Conservation (phyloP, 2,797 vertebrate genomes). For the Thripadectes ignobilis region DNA sequence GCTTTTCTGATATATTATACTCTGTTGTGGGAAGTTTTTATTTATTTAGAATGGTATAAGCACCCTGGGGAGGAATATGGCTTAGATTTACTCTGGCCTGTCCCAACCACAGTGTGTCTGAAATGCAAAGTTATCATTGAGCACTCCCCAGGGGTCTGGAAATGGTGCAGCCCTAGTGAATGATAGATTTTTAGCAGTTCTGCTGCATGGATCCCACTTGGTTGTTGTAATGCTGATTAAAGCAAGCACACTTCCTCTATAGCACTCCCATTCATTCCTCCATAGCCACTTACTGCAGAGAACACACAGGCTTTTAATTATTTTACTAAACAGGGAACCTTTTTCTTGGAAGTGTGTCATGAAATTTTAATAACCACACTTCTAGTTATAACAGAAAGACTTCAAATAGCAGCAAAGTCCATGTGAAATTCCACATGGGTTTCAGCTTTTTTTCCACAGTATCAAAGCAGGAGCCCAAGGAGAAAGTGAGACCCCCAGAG, state of each 20-base stretch:
- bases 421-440: not conserved
- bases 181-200: conserved; percentile 4
- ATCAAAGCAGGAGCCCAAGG: not conserved
- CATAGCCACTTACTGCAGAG: not conserved
- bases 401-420: not conserved
- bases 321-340: conserved; percentile 15
- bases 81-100: conserved; percentile 38
- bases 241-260: not conserved
- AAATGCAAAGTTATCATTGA: conserved; percentile 2
- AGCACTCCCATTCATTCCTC: not conserved
- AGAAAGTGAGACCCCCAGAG: not conserved
- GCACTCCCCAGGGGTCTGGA: not conserved
- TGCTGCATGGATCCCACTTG: not conserved
- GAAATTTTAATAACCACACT: conserved; percentile 24
- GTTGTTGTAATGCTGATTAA: not conserved
- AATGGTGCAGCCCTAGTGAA: not conserved
- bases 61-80: not conserved
- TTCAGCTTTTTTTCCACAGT: not conserved
- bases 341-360: conserved; percentile 27
- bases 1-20: conserved; percentile 15
- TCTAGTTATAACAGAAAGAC: conserved; percentile 19
- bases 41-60: conserved; percentile 59
- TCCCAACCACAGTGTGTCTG: not conserved
- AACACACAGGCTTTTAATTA: conserved; percentile 33
- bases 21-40: conserved; percentile 18